Percentiles rank a stretch among this genome's conserved stretches.
These are phyloP conservation scores for Tachysurus fulvidraco DNA, from an alignment of 2,113 vertebrate genomes.

Conservation along the genomic window DNA sequence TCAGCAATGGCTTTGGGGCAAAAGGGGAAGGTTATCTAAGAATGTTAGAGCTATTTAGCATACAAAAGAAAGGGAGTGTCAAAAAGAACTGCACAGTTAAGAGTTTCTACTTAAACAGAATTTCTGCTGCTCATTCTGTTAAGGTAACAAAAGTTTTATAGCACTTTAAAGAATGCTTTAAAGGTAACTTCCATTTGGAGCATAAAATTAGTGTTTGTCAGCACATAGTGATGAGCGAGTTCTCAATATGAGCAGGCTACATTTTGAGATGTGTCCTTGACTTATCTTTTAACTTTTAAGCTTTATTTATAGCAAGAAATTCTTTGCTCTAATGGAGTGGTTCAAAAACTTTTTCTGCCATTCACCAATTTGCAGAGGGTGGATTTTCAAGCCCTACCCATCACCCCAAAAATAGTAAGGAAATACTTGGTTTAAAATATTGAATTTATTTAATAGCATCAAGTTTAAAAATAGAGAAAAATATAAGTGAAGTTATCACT, in stretches of 20 bases:
- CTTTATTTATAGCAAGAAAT: not conserved
- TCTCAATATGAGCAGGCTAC: not conserved
- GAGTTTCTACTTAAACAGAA: not conserved
- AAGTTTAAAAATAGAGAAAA: too few species aligned
- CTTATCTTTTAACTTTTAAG: not conserved
- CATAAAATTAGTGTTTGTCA: not conserved
- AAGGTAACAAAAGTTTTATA: not conserved
- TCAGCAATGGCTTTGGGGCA: constrained; percentile 25
- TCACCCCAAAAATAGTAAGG: too few species aligned
- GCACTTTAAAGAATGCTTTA: not conserved
- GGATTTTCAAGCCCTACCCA: too few species aligned
- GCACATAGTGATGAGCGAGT: not conserved
- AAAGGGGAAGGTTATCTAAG: constrained; percentile 18
- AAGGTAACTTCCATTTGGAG: not conserved
- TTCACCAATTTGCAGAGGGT: too few species aligned
- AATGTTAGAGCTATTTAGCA: not conserved
- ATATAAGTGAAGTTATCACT: too few species aligned
- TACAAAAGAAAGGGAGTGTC: not conserved
- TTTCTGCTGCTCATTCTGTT: too few species aligned
- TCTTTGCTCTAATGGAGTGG: not conserved
- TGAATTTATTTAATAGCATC: too few species aligned
- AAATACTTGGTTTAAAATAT: too few species aligned
- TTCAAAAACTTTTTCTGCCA: too few species aligned
- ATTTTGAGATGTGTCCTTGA: constrained; percentile 22
- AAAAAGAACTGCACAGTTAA: not conserved